Percentiles rank a stretch among this genome's conserved stretches.
Evolutionary conservation across 2,113 vertebrate species (phyloP).

Genomic region (Siniperca knerii): DNA sequence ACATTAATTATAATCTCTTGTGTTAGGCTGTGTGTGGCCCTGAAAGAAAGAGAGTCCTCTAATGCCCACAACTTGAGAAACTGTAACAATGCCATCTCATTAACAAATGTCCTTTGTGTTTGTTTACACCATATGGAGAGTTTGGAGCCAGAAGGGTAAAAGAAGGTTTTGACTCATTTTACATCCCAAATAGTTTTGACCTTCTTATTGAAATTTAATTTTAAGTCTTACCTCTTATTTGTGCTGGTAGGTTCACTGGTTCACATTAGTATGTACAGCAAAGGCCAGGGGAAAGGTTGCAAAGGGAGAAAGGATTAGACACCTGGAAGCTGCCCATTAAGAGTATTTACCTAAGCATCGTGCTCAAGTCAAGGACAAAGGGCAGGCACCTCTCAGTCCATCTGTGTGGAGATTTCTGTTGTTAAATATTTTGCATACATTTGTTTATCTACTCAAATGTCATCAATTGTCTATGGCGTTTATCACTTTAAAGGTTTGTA

Average conservation of each 20-base stretch:
- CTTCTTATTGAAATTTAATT: conserved; percentile 56
- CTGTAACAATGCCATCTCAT: conserved; percentile 66
- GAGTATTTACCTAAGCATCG: conserved; percentile 29
- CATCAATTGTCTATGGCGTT: background rate
- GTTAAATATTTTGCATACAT: conserved; percentile 41
- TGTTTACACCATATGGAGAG: conserved; percentile 74
- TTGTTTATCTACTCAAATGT: conserved; percentile 36
- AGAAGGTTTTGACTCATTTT: conserved; percentile 53
- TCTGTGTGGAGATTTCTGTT: conserved; percentile 36
- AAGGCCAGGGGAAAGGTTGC: conserved; percentile 7
- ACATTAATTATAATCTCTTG: conserved; percentile 38
- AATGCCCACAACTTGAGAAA: conserved; percentile 50
- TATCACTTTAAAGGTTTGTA: background rate
- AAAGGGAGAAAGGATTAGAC: conserved; percentile 12
- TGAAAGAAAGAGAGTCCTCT: conserved; percentile 41
- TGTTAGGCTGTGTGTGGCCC: conserved; percentile 33
- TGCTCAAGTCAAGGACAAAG: conserved; percentile 47
- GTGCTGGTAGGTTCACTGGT: conserved; percentile 1
- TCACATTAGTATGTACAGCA: conserved; percentile 56
- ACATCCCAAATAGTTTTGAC: conserved; percentile 67
- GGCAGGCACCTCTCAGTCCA: conserved; percentile 20
- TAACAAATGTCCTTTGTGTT: conserved; percentile 66
- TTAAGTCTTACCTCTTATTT: conserved; percentile 39
- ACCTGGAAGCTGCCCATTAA: conserved; percentile 42
- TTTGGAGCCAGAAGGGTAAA: conserved; percentile 57